phyloP scores from a whole-genome alignment of 1,140 invertebrate genomes.

The Branchinecta lindahli region DNA sequence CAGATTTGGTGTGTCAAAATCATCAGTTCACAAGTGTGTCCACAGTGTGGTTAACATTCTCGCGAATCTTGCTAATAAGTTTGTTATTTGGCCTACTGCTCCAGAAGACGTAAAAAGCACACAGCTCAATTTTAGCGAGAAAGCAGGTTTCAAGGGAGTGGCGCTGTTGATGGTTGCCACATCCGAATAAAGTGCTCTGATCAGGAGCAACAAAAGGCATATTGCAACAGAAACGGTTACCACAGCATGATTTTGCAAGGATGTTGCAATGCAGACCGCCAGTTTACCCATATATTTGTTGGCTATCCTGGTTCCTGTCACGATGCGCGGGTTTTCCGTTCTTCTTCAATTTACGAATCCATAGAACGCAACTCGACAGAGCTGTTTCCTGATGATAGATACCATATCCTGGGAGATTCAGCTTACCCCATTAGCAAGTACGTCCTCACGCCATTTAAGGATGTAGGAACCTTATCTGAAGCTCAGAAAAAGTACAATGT shows the following conservation, averaged over 20 bases:
- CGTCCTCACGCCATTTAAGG: background rate
- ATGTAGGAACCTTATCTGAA: background rate
- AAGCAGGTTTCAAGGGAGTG: background rate
- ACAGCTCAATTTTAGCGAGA: background rate
- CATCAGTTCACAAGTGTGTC: background rate
- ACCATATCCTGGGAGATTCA: background rate
- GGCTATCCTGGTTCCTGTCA: background rate
- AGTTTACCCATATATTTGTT: background rate
- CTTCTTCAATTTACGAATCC: background rate
- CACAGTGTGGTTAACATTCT: background rate
- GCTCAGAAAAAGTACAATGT: background rate
- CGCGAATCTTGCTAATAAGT: background rate
- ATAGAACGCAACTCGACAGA: constrained; percentile 4
- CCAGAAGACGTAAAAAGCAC: too few relatives aligned
- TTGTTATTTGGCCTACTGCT: background rate
- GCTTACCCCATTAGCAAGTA: background rate
- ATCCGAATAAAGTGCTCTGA: background rate
- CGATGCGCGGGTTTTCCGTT: background rate
- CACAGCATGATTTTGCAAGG: background rate
- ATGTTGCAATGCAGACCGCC: background rate
- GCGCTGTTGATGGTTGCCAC: background rate
- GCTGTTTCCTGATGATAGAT: background rate
- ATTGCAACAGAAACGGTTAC: background rate
- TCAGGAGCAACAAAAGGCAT: background rate
- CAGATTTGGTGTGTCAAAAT: constrained; percentile 1